These are phyloP conservation scores for Steinernema khuongi DNA, from an alignment of 1,140 invertebrate genomes.

Conservation along the genomic window DNA sequence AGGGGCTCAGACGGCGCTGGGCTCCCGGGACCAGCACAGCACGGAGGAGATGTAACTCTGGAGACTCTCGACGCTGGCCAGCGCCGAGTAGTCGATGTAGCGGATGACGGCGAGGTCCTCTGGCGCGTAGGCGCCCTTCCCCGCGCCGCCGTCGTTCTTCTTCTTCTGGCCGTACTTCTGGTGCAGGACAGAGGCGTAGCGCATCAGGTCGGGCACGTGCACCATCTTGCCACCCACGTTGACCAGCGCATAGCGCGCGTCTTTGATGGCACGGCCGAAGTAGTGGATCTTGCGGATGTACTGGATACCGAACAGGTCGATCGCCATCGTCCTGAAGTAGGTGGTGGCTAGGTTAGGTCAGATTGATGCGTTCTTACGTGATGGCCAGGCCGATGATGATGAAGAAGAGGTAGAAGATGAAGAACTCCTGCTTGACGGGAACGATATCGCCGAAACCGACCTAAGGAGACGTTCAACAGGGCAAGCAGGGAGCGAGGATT, in stretches of 20 bases:
- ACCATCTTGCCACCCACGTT: constrained; percentile 59
- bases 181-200: constrained; percentile 46
- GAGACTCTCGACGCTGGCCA: constrained; percentile 36
- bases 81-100: constrained; percentile 44
- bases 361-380: constrained; percentile 34
- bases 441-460: constrained; percentile 58
- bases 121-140: constrained; percentile 51
- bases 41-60: constrained; percentile 28
- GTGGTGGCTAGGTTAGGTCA: neutral
- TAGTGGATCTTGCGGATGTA: constrained; percentile 59
- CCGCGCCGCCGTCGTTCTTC: constrained; percentile 23
- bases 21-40: constrained; percentile 14
- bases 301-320: constrained; percentile 58
- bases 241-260: constrained; percentile 55
- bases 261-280: constrained; percentile 57
- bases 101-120: constrained; percentile 51
- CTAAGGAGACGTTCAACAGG: constrained; percentile 32
- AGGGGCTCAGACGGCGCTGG: neutral
- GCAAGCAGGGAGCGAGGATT: constrained; percentile 19
- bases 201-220: constrained; percentile 56
- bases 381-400: constrained; percentile 57
- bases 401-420: constrained; percentile 56
- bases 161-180: constrained; percentile 58
- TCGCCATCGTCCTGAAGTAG: constrained; percentile 55
- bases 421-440: constrained; percentile 53